Percentiles rank a stretch among this genome's conserved stretches.
phyloP scores from a whole-genome alignment of 2,797 vertebrate genomes.

The Propithecus perrieri region DNA sequence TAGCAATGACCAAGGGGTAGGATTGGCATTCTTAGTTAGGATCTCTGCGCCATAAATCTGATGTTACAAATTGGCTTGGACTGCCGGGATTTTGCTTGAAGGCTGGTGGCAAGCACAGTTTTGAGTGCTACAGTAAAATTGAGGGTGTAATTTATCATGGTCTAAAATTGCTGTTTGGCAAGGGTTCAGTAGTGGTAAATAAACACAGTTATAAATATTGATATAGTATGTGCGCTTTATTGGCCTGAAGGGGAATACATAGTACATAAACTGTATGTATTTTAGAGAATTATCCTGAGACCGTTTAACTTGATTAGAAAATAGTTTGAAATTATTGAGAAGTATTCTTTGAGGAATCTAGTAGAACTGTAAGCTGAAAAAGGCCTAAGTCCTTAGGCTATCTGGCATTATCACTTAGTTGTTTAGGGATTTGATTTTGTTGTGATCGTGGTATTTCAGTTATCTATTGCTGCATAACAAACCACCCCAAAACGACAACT shows the following conservation, averaged over 20 bases:
- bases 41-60: constrained; percentile 13
- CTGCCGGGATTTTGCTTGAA: constrained; percentile 44
- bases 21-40: constrained; percentile 12
- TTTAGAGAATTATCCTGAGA: constrained; percentile 57
- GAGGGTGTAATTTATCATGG: constrained; percentile 61
- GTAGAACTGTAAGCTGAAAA: neutral
- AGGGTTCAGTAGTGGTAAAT: constrained; percentile 61
- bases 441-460: neutral
- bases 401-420: neutral
- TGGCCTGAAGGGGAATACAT: constrained; percentile 24
- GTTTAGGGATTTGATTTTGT: neutral
- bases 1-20: constrained; percentile 59
- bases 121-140: constrained; percentile 51
- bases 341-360: constrained; percentile 5
- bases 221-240: constrained; percentile 46
- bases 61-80: constrained; percentile 42
- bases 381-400: neutral
- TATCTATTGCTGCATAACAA: neutral
- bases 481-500: neutral
- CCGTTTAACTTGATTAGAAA: constrained; percentile 63
- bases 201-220: constrained; percentile 58
- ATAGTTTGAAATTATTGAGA: constrained; percentile 44
- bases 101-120: constrained; percentile 49
- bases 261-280: neutral
- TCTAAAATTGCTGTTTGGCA: constrained; percentile 57